These are phyloP conservation scores for Ahaetulla prasina DNA, from an alignment of 2,113 vertebrate species.

Conservation along the genomic window DNA sequence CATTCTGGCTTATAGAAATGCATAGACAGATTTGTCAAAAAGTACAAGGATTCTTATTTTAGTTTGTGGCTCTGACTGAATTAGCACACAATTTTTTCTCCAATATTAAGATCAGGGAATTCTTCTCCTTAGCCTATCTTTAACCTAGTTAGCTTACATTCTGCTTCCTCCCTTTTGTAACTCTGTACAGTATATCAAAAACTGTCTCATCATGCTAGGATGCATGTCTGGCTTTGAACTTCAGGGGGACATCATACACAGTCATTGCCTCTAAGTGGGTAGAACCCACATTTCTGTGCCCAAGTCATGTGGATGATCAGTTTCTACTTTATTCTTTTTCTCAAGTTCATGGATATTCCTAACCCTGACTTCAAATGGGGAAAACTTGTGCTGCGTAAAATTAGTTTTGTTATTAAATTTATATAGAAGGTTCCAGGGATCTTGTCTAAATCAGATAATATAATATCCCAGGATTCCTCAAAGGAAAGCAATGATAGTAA, in stretches of 20 bases:
- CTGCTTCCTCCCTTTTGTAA: neutral
- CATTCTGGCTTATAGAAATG: neutral
- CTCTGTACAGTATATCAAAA: neutral
- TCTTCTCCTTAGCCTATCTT: no score
- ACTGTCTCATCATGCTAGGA: neutral
- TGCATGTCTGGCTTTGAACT: neutral
- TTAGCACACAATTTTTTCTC: neutral
- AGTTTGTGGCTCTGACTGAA: neutral
- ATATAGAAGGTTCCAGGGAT: neutral
- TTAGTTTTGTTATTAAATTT: neutral
- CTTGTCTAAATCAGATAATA: neutral
- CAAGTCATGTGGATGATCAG: neutral
- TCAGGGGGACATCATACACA: neutral
- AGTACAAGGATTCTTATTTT: neutral
- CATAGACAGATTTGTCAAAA: neutral
- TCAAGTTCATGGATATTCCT: neutral
- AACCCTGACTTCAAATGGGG: neutral
- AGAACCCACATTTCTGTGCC: neutral
- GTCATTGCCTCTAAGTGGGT: neutral
- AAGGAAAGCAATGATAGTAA: neutral
- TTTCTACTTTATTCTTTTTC: neutral
- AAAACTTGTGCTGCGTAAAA: neutral
- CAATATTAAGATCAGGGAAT: neutral
- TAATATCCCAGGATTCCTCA: neutral
- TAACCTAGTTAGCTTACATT: neutral